Conservation (phyloP, 1,140 invertebrate species). For the Ceratoteleas bidentatus region DNA sequence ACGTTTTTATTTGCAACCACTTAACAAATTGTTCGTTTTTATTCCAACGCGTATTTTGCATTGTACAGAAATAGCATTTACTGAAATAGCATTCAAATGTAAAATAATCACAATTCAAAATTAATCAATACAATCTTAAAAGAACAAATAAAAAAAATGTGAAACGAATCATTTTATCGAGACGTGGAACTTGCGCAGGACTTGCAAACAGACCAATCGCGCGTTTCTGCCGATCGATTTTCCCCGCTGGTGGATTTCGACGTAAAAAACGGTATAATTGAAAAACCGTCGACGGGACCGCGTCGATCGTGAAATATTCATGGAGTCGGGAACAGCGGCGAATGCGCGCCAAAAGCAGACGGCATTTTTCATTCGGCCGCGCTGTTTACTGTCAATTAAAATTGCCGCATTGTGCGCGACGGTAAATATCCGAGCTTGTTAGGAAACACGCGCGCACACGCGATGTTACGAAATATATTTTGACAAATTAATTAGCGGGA, state of each 20-base stretch:
- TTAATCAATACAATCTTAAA: no score
- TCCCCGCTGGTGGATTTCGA: constrained; percentile 26
- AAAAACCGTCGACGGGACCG: constrained; percentile 24
- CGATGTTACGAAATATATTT: constrained; percentile 59
- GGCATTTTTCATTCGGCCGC: constrained; percentile 39
- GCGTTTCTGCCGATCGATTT: constrained; percentile 23
- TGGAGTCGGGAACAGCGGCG: constrained; percentile 21
- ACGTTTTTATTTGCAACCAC: no score
- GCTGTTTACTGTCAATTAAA: constrained; percentile 61
- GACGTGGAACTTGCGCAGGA: no score
- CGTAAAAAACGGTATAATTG: constrained; percentile 32
- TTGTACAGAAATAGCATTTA: no score
- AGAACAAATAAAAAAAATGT: no score
- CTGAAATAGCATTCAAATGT: no score
- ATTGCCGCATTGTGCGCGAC: constrained; percentile 39
- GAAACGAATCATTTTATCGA: no score
- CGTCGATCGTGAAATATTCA: constrained; percentile 57
- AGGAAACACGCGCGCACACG: constrained; percentile 38
- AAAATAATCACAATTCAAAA: no score
- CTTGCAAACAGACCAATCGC: constrained; percentile 27
- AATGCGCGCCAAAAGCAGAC: constrained; percentile 44
- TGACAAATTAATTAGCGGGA: constrained; percentile 50
- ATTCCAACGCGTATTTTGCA: no score
- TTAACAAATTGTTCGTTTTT: no score
- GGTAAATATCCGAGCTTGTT: constrained; percentile 46